These are phyloP conservation scores for Rhincodon typus DNA, from an alignment of 2,797 vertebrate species.

Conservation along the genomic window DNA sequence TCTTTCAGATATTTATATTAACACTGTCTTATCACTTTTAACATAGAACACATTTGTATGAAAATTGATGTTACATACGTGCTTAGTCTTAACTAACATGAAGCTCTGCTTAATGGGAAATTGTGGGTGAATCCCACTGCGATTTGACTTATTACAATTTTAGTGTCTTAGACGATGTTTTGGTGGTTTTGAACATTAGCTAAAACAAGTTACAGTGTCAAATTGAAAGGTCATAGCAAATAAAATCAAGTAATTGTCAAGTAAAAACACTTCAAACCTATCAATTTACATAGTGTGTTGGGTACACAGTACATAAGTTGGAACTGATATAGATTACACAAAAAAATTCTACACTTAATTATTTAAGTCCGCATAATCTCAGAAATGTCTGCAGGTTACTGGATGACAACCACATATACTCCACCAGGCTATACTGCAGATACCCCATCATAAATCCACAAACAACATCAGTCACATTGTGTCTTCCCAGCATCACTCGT, in stretches of 20 bases:
- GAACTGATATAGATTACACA: background rate
- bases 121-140: no score
- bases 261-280: background rate
- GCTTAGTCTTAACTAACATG: no score
- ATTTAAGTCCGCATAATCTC: constrained; percentile 49
- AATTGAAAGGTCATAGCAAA: background rate
- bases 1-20: no score
- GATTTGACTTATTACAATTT: no score
- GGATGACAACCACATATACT: constrained; percentile 84
- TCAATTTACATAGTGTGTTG: background rate
- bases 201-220: background rate
- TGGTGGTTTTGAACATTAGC: background rate
- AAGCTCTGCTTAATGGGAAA: no score
- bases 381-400: constrained; percentile 56
- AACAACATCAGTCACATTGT: constrained; percentile 88
- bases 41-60: no score
- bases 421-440: constrained; percentile 80
- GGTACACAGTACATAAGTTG: background rate
- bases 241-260: background rate
- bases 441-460: constrained; percentile 91
- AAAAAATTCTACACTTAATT: background rate
- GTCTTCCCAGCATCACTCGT: constrained; percentile 85
- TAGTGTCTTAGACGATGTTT: no score
- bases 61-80: no score
- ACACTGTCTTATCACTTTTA: no score